Evolutionary conservation across 2,888 invertebrate genomes (phyloP), one percentile per base, ranked within the genome.

Genomic region (Gymnoscelis rufifasciata): DNA sequence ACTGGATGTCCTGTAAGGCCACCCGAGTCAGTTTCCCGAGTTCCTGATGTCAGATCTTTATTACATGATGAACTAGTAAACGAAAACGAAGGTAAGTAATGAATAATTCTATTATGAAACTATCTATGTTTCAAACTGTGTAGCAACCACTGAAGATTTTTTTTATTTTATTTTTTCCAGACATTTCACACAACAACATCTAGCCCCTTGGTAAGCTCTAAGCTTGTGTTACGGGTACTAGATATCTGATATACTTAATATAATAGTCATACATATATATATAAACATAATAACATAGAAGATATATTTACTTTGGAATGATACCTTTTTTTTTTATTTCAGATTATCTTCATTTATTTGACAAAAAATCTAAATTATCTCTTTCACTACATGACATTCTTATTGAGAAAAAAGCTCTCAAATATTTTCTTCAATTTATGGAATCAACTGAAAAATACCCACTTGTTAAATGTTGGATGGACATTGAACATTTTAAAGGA

Each of bases 391-490:
- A 89, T 48, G 94, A 96, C 65, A 92, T 95, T 56, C 87, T 97
- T 10, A 80, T 90, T 15, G 95, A 96, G 76, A 94, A 94, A 71
- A 92, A 92, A 70, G 94, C 94, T 44, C 84, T 97, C 15, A 92
- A 93, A 36, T 95, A 95, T 78, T 95, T 97, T 73, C 90, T 95
- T 43, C 95, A 96, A 66, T 97, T 92, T 77, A 91, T 97, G 91
- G 95, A 96, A 66, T 89, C 92, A n/a, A 90, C 91, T 55, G 92
- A 92, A 46, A 91, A 91, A 43, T 78, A 92, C 43, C 78, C 90
- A 12, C 83, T 93, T 24, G 89, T 95, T 1, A 92, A 92, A 72
- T 94, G 94, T 74, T 95, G 93, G 91, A 72, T 94, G 55, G 95
- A 95, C 64, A 90, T 94, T 33, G 93, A 94, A 66, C 90, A 91